Conservation (phyloP, 2,113 vertebrate species). For the Pontoporia blainvillei region DNA sequence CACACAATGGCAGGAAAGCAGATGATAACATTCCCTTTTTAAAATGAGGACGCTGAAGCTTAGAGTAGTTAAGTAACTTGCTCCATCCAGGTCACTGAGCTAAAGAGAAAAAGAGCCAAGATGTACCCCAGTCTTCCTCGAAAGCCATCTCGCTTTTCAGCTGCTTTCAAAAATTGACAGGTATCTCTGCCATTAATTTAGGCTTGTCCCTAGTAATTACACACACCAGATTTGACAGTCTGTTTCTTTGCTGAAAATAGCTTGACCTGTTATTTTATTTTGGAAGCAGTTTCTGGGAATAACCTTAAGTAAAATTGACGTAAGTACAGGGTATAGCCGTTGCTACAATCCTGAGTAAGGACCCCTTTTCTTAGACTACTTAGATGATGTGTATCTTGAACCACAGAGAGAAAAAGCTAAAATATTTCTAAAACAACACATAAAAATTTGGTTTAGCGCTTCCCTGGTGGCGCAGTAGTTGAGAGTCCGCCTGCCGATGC, state of each 20-base stretch:
- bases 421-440: not conserved
- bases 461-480: no score
- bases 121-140: not conserved
- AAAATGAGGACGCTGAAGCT: not conserved
- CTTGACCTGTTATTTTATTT: constrained; percentile 18
- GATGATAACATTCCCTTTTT: not conserved
- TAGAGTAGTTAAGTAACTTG: not conserved
- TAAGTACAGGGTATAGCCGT: not conserved
- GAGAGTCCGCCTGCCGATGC: no score
- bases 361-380: not conserved
- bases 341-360: not conserved
- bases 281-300: not conserved
- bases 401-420: not conserved
- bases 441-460: not conserved
- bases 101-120: not conserved
- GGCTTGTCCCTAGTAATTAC: not conserved
- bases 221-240: not conserved
- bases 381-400: not conserved
- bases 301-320: not conserved
- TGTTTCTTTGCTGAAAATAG: not conserved
- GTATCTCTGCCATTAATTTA: not conserved
- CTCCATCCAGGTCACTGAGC: not conserved
- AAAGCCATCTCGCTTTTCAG: not conserved
- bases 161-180: not conserved
- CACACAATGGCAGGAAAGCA: not conserved